These are phyloP conservation scores for Drosophila parabipectinata DNA, from an alignment of 1,140 invertebrate species.

Conservation along the genomic window DNA sequence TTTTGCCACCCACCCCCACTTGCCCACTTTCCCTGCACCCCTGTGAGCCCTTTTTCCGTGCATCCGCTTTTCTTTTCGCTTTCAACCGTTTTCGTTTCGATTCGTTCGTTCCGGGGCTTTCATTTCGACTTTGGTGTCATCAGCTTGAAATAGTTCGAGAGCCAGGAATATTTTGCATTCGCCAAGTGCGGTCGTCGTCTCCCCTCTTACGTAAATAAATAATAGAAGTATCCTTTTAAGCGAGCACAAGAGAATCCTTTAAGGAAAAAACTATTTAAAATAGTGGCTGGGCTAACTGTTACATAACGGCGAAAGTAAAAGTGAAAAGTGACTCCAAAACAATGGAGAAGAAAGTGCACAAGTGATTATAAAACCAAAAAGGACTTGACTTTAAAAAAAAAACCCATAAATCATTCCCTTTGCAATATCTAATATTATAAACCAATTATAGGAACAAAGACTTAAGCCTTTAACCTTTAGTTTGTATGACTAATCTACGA, in stretches of 20 bases:
- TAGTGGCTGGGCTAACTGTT: constrained; percentile 24
- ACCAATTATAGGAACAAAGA: not conserved
- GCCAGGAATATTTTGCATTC: constrained; percentile 26
- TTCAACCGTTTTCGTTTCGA: constrained; percentile 36
- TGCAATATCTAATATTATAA: not conserved
- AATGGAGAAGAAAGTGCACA: constrained; percentile 38
- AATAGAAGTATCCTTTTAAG: constrained; percentile 11
- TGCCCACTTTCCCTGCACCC: constrained; percentile 13
- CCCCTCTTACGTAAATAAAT: constrained; percentile 66
- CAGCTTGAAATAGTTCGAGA: constrained; percentile 63
- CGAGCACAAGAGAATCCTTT: not conserved
- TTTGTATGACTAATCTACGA: constrained; percentile 12
- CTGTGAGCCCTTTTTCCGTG: constrained; percentile 33
- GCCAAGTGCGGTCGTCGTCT: constrained; percentile 9
- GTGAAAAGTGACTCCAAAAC: constrained; percentile 43
- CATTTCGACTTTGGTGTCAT: constrained; percentile 62
- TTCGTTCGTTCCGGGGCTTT: constrained; percentile 45
- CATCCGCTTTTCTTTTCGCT: constrained; percentile 70
- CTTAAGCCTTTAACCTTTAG: constrained; percentile 10
- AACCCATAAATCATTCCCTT: not conserved
- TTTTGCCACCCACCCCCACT: not conserved
- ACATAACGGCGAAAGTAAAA: constrained; percentile 62
- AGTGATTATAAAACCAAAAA: constrained; percentile 67
- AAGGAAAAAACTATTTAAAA: constrained; percentile 1
- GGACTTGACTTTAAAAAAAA: not conserved